Conservation (phyloP, 2,113 vertebrate species). For the Odocoileus virginianus region DNA sequence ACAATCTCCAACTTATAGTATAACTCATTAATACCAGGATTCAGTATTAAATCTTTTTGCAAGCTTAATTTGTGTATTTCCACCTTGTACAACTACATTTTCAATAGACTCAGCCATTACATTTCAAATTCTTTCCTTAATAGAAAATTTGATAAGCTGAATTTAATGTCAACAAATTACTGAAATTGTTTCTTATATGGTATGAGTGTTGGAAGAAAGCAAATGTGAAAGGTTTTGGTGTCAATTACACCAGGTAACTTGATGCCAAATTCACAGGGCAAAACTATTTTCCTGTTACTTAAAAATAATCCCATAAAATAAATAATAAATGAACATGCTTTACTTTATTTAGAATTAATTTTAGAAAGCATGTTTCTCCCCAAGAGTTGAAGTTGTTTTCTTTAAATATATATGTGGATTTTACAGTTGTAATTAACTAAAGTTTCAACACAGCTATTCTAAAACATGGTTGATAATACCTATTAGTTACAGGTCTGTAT, state of each 20-base stretch:
- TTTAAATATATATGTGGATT: background rate
- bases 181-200: background rate
- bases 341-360: background rate
- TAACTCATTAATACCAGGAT: background rate
- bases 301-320: background rate
- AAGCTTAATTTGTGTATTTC: background rate
- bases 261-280: background rate
- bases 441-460: background rate
- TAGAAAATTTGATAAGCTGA: background rate
- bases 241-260: background rate
- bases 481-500: background rate
- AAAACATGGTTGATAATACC: background rate
- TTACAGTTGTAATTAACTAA: background rate
- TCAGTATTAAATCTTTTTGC: background rate
- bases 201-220: background rate
- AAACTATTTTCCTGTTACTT: background rate
- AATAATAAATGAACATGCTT: background rate
- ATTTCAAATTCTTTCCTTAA: background rate
- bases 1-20: background rate
- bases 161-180: background rate
- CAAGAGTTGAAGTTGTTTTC: background rate
- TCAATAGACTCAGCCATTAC: background rate
- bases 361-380: background rate
- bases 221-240: background rate
- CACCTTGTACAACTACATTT: background rate